A percentile compares a stretch with the other conserved stretches of the same genome.
Conservation (phyloP, 2,113 vertebrate genomes). For the Arvicanthis niloticus region DNA sequence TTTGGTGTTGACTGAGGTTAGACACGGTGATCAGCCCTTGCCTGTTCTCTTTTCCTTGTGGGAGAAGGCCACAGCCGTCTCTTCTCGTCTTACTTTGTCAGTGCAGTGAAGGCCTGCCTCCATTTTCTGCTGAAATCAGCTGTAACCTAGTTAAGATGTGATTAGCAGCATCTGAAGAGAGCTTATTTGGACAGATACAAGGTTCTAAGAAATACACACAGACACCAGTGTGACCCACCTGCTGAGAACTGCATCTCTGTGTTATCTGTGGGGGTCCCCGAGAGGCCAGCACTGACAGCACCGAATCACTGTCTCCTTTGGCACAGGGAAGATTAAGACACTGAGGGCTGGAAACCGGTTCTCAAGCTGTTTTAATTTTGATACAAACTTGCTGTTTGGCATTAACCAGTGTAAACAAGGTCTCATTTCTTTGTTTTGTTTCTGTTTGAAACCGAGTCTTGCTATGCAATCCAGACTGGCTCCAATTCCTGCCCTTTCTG, state of each 20-base stretch:
- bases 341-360: background rate
- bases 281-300: no score
- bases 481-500: background rate
- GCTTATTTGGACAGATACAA: no score
- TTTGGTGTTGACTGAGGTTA: background rate
- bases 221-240: background rate
- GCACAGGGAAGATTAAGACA: background rate
- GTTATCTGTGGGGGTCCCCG: background rate
- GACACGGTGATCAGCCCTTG: background rate
- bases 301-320: background rate
- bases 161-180: background rate
- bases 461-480: no score
- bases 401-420: background rate
- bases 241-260: background rate
- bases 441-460: background rate
- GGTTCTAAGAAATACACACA: background rate
- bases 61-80: background rate
- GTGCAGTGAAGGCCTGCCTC: background rate
- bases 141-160: background rate
- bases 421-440: background rate
- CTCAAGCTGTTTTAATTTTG: slow-evolving; percentile 4
- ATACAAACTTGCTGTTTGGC: background rate
- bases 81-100: background rate
- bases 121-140: background rate
- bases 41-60: background rate